Percentiles rank a stretch among this genome's conserved stretches.
Evolutionary conservation across 2,888 invertebrate genomes (phyloP).

Genomic region (Ophion ellenae): DNA sequence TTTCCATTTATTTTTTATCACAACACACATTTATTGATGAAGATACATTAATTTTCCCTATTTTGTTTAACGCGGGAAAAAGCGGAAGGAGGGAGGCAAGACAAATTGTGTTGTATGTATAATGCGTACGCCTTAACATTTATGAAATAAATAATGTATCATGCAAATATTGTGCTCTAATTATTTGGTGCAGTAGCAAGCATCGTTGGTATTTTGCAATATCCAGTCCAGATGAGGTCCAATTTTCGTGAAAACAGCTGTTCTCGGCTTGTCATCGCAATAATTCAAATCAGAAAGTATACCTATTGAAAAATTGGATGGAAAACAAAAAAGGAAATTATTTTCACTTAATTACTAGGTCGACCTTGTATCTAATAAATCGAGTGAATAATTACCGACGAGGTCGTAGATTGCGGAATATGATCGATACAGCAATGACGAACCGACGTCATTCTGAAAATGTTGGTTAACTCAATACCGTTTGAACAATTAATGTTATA

Average conservation of each 20-base stretch:
- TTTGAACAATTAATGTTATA: not conserved
- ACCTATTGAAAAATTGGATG: constrained; percentile 77
- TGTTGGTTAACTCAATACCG: constrained; percentile 12
- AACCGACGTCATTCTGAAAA: constrained; percentile 85
- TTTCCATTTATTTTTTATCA: not conserved
- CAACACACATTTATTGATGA: not conserved
- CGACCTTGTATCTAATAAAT: not conserved
- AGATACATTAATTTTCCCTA: not conserved
- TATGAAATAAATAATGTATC: constrained; percentile 49
- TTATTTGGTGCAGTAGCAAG: constrained; percentile 85
- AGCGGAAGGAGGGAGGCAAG: constrained; percentile 11
- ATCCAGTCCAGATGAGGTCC: constrained; percentile 86
- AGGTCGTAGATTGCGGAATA: constrained; percentile 85
- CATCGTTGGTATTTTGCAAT: constrained; percentile 85
- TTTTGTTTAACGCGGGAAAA: constrained; percentile 11
- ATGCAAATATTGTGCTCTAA: not conserved
- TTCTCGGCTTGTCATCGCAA: constrained; percentile 82
- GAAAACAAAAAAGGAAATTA: constrained; percentile 14
- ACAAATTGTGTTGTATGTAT: too few relatives aligned
- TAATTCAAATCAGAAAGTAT: constrained; percentile 85
- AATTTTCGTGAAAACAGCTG: constrained; percentile 85
- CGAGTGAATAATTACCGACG: constrained; percentile 81
- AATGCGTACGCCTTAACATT: not conserved
- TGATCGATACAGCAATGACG: constrained; percentile 85
- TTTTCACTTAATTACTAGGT: not conserved